Evolutionary conservation across 2,888 invertebrate species (phyloP), one percentile per base, ranked within the genome.

Genomic region (Laspeyria flexula): DNA sequence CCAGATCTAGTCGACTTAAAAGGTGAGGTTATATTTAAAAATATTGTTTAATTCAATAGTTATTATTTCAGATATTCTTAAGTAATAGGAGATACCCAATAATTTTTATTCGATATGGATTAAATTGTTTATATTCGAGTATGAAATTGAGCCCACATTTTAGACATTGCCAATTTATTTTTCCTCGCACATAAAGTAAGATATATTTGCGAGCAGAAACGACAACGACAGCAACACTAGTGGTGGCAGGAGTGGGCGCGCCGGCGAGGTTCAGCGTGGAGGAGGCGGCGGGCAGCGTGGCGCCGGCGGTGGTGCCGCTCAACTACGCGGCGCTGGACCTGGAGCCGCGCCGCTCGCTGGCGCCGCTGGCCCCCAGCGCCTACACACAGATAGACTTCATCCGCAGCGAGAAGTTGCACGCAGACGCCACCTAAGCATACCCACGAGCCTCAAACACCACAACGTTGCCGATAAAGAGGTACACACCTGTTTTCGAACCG

Each of bases 351-450:
- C 77, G 76, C 30, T 74, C 75, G 58, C 71, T 64, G 68, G 60
- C 93, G 30, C 86, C 92, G 16, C 74, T 89, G 15, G 76, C 92
- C 35, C 85, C 88, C 51, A 94, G 95, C 73, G 93, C 93, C 31
- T 97, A 97, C 86, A 96, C 96, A 59, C 95, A 96, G 90, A 96
- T 97, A 56, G 96, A 96, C 93, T 97, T 96, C 86, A 91, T 94
- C 25, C 94, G 95, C 82, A 94, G 94, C 81, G 94, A 94, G 70
- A 74, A 83, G 46, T 71, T 81, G 12, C 81, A 78, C 71, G 75
- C 81, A 37, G 77, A 75, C 63, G 75, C 57, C 42, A 75, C 79
- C 3, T 77, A 76, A 67, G 18, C n/a, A n/a, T n/a, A n/a, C n/a
- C 47, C 29, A 16, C 12, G 33, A 5, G 3, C 21, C 21, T 21